Conservation (phyloP, 2,888 invertebrate genomes). For the Aporophyla lueneburgensis region DNA sequence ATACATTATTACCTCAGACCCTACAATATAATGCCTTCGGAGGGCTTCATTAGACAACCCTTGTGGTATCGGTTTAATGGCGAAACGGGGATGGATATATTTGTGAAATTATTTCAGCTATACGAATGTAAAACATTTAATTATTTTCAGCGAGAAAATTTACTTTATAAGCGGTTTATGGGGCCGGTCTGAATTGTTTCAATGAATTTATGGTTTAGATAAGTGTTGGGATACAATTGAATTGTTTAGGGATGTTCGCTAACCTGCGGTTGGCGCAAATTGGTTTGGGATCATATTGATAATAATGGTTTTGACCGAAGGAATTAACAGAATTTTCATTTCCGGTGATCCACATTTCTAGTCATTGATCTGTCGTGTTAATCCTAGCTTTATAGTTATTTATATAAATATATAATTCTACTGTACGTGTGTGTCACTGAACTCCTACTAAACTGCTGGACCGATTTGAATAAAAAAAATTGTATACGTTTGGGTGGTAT, state of each 20-base stretch:
- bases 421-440: too few species aligned
- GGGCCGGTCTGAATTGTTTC: constrained; percentile 33
- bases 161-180: constrained; percentile 53
- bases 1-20: constrained; percentile 38
- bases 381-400: too few species aligned
- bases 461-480: too few species aligned
- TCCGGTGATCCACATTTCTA: background rate
- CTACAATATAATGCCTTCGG: constrained; percentile 49
- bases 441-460: too few species aligned
- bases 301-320: constrained; percentile 16
- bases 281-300: constrained; percentile 16
- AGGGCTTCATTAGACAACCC: constrained; percentile 59
- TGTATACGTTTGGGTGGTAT: too few species aligned
- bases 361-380: background rate
- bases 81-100: constrained; percentile 47
- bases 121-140: constrained; percentile 53
- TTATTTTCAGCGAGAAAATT: constrained; percentile 52
- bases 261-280: constrained; percentile 26
- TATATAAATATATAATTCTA: too few species aligned
- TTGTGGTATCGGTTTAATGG: constrained; percentile 41
- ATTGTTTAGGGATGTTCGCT: constrained; percentile 5
- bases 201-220: constrained; percentile 40
- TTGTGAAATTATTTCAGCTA: constrained; percentile 34
- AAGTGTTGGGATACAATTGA: constrained; percentile 30
- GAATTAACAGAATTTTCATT: background rate